Evolutionary conservation across 2,113 vertebrate species (phyloP), one percentile per base, ranked within the genome.

Genomic region (Siniperca knerii): DNA sequence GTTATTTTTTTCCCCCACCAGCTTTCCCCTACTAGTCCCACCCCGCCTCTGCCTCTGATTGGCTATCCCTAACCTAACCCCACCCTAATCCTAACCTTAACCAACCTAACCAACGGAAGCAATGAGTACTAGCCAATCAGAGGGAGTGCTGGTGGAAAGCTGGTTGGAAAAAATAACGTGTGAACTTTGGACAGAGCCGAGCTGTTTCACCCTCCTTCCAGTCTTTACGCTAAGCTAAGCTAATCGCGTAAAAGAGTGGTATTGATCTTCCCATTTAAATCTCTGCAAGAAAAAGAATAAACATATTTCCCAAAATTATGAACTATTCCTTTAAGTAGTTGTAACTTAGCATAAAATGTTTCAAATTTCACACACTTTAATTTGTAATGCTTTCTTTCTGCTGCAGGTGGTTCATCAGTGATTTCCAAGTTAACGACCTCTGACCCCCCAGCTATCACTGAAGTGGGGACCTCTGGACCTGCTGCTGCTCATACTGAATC

Each of bases 331-430:
- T 29, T 61, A 60, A 58, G n/a, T n/a, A 16, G n/a, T 33, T 62
- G 42, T 48, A 25, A 29, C 58, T 75, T 48, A 37, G 29, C 6
- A 23, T 16, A n/a, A n/a, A 74, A 55, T 64, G 37, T 23, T 44
- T 46, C 0, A 16, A 35, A 33, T 54, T 48, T 12, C 20, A 64
- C 13, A 77, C 4, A 60, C 8, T 37, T 48, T 21, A 65, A 57
- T 23, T 12, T 44, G 9, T 48, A 3, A 72, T 23, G 44, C 0
- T 89, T 40, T 90, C 2, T 70, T 33, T 81, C 29, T 55, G 21
- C 50, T 82, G 40, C 87, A 96, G 96, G 95, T 69, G 87, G 75
- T 37, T 91, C 77, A 46, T 85, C 77, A 20, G 55, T 35, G 8
- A 55, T 79, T 54, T 80, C 87, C 57, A 79, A 75, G 29, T 42